Conservation (phyloP, 92 coral and sea anemone species). For the Galaxea fascicularis region DNA sequence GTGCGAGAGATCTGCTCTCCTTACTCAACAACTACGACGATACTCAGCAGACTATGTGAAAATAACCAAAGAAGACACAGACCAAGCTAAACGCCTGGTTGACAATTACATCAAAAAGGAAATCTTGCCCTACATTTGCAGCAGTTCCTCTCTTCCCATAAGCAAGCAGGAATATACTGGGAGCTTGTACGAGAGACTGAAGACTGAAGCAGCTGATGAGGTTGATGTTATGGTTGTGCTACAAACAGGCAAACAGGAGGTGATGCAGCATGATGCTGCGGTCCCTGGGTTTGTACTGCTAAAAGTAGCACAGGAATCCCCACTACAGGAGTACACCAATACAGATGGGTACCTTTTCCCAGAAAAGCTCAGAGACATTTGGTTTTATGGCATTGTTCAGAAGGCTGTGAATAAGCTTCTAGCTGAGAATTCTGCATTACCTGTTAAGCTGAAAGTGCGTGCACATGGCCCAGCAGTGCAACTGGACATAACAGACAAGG, state of each 20-base stretch:
- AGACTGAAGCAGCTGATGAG: conserved; percentile 91
- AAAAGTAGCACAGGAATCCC: conserved; percentile 53
- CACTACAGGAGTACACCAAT: conserved; percentile 52
- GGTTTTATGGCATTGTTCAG: conserved; percentile 71
- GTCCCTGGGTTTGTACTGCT: conserved; percentile 74
- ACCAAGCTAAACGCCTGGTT: conserved; percentile 65
- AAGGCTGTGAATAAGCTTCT: conserved; percentile 58
- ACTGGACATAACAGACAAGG: conserved; percentile 68
- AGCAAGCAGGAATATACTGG: conserved; percentile 81
- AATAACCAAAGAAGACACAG: conserved; percentile 59
- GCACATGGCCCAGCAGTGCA: conserved; percentile 89
- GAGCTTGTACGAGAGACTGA: conserved; percentile 79
- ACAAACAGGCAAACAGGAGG: conserved; percentile 57
- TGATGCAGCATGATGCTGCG: conserved; percentile 31
- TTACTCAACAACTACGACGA: conserved; percentile 63
- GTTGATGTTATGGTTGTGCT: conserved; percentile 84
- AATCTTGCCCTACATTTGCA: conserved; percentile 32
- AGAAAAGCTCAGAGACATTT: conserved; percentile 58
- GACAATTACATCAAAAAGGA: conserved; percentile 60
- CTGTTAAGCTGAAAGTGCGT: conserved; percentile 53
- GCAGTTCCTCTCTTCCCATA: conserved; percentile 57
- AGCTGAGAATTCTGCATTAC: conserved; percentile 9
- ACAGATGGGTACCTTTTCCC: conserved; percentile 58
- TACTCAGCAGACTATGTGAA: conserved; percentile 73
- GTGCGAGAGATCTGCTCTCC: conserved; percentile 20